Base-by-base conservation (phyloP, 2,888 invertebrate species). In the Nemoura dubitans region DNA sequence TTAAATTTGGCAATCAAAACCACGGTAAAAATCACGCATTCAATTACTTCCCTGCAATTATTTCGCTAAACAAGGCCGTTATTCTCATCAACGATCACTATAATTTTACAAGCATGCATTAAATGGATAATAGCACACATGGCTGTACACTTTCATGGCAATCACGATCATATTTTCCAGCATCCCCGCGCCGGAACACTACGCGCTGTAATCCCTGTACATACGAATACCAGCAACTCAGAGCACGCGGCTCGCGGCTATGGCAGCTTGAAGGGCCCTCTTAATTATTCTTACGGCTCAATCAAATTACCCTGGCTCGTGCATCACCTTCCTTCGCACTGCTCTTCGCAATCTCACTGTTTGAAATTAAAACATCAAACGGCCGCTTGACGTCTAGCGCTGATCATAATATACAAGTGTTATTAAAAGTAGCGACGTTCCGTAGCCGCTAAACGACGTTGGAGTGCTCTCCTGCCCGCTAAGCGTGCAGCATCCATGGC, bases 11-110 rank as follows among this genome's bases (percentile, higher is more conserved):
- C 59, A 59, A 59, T 59, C 59, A 59, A 59, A 10, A 59, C 14
- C 59, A 59, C 59, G 59, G 59, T 59, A 59, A 59, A 36, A 59
- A 59, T 59, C 59, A 59, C 59, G 59, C 59, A 59, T 59, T 59
- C 59, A 59, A 59, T 59, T 59, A 59, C 14, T 59, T 59, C 59
- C 59, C 59, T 10, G 59, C 59, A 59, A 59, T 59, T 59, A 59
- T 59, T 14, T 59, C 59, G 59, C 59, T 59, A 59, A 59, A 59
- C 59, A 59, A 59, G 59, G 59, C 59, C 59, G 59, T 59, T 59
- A 59, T 59, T 59, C 59, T 59, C 59, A 59, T 59, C 59, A 59
- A 14, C 59, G 59, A 59, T 59, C 10, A 59, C 59, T 59, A 59
- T 59, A 59, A 59, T 59, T 59, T 59, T 59, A 59, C 59, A 59